These are phyloP conservation scores for Marmota monax DNA, from an alignment of 2,113 vertebrate species.

Conservation along the genomic window DNA sequence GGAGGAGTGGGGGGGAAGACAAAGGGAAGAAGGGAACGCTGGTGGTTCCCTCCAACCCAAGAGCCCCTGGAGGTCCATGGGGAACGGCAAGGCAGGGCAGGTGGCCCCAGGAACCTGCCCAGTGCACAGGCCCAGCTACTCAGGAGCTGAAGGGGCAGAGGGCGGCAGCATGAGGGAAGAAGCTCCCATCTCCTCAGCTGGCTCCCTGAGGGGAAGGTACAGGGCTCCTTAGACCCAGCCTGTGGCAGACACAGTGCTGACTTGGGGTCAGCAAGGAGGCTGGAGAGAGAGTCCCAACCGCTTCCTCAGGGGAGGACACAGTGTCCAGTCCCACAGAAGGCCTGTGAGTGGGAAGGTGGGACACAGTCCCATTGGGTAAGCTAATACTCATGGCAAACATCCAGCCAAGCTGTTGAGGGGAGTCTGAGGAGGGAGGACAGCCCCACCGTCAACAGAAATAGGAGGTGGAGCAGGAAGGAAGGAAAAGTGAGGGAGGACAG, in stretches of 20 bases:
- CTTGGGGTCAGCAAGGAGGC: conserved; percentile 65
- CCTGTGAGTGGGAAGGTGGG: conserved; percentile 64
- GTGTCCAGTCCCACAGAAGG: conserved; percentile 75
- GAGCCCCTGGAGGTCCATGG: conserved; percentile 66
- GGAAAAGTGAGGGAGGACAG: conserved; percentile 51
- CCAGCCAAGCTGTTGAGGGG: conserved; percentile 75
- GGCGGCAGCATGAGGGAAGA: background rate
- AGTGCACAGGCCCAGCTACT: conserved; percentile 61
- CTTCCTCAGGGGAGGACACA: conserved; percentile 62
- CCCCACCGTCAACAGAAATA: conserved; percentile 71
- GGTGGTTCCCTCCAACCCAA: conserved; percentile 73
- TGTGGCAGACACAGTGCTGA: conserved; percentile 74
- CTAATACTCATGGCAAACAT: conserved; percentile 80
- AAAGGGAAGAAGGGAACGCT: conserved; percentile 65
- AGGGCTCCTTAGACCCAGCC: conserved; percentile 69
- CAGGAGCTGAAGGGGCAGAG: conserved; percentile 64
- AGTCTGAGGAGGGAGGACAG: conserved; percentile 69
- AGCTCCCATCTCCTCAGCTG: conserved; percentile 64
- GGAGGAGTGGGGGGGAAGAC: conserved; percentile 67
- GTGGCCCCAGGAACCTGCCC: conserved; percentile 67
- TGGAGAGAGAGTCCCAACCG: conserved; percentile 52
- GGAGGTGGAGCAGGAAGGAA: conserved; percentile 61
- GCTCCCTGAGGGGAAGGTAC: conserved; percentile 71
- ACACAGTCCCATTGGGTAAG: conserved; percentile 77
- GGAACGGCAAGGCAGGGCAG: conserved; percentile 57